Base-by-base conservation (phyloP, 2,113 vertebrate genomes). In the Pygoscelis adeliae region DNA sequence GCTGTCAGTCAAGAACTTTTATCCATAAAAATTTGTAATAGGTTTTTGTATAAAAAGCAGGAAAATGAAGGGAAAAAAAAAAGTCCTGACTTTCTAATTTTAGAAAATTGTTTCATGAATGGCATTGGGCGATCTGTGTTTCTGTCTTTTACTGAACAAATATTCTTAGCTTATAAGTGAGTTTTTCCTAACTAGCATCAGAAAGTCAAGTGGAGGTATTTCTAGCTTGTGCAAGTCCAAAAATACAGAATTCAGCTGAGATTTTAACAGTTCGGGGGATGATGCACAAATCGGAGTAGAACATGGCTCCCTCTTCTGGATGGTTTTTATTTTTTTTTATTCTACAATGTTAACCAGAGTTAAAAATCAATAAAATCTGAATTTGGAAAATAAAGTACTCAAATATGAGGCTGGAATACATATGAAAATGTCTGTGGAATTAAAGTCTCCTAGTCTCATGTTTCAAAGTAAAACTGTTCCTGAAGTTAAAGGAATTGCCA, bases 301-400 rank as follows among this genome's bases (percentile, higher is more conserved):
- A 93, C 69, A 44, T 32, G 61, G 40, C 86, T 95, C 80, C 88
- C 65, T 83, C 83, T 87, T 88, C 90, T 89, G 90, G 66, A 72
- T 25, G 38, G 84, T 80, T 38, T 13, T 32, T 56, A 38, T 36
- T 63, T n/a, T 72, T 63, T 25, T 6, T 30, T 23, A n/a, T 88
- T 90, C 38, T 92, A 19, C 26, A 34, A 3, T 17, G n/a, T 72
- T 86, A 89, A 55, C 1, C 9, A 36, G 38, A 36, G 25, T 67
- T 89, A 83, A 90, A 87, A 93, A 65, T 18, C 3, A 56, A 34
- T 59, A 53, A 50, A 67, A 69, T 63, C 29, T 72, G 42, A 71
- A 40, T 77, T 81, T 77, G 44, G 63, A 71, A 66, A 63, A 83
- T 32, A 29, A 79, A 77, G n/a, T 50, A 67, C 53, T 89, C 21